A percentile compares a stretch with the other conserved stretches of the same genome.
Conservation (phyloP, 2,113 vertebrate species). For the Osmerus eperlanus region DNA sequence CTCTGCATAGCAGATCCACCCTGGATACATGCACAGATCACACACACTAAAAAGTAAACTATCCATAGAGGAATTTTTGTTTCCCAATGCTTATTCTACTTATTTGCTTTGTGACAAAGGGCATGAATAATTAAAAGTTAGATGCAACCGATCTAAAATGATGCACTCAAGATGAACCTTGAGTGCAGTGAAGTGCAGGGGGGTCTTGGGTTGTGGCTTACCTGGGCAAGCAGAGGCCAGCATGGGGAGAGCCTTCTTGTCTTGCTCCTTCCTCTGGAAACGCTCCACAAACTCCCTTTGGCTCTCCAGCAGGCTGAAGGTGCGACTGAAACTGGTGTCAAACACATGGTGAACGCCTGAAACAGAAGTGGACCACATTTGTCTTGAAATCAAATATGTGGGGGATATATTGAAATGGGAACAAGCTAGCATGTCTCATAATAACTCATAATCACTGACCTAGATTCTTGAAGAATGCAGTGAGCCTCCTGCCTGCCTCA, state of each 20-base stretch:
- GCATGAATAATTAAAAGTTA: neutral
- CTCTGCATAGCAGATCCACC: conserved; percentile 98
- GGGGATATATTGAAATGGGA: neutral
- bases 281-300: conserved; percentile 87
- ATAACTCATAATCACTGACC: conserved; percentile 65
- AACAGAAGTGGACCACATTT: conserved; percentile 11
- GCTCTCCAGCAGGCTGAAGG: conserved; percentile 92
- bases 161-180: too few species aligned
- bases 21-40: conserved; percentile 57
- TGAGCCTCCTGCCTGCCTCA: conserved; percentile 81
- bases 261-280: conserved; percentile 73
- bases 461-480: conserved; percentile 82
- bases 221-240: conserved; percentile 92
- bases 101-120: neutral
- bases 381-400: neutral
- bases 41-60: neutral
- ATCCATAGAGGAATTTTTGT: neutral
- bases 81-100: neutral
- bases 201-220: conserved; percentile 43
- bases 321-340: conserved; percentile 89
- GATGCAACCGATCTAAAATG: too few species aligned
- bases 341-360: conserved; percentile 89
- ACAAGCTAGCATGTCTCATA: neutral
- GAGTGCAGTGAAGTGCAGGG: neutral
- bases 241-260: conserved; percentile 80